Base-by-base conservation (phyloP, 2,113 vertebrate species). In the Hemiscyllium ocellatum region DNA sequence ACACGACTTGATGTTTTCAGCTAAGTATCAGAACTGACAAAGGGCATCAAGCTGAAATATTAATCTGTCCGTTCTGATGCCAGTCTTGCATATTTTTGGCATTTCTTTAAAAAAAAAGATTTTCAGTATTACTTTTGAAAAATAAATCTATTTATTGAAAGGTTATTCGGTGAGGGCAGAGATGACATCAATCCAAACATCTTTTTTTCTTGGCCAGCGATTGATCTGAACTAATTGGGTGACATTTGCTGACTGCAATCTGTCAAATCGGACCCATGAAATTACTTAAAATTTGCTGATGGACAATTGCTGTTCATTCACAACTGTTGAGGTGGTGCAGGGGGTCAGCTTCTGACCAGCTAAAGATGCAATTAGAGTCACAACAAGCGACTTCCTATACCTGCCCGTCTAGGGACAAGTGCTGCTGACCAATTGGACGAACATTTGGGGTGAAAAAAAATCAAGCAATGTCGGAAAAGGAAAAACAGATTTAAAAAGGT, bases 221-320 rank as follows among this genome's bases (percentile, higher is more conserved):
- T 72, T 72, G 68, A 95, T 70, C 69, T 50, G 26, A 70, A 95
- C 68, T 72, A 95, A 95, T 95, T 95, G 94, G 69, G 68, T 95
- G 94, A 72, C 94, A 95, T 95, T 95, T 72, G 94, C 69, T 72
- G 94, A 72, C 47, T 95, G 68, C 68, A 72, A 70, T 68, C 68
- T 72, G 94, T 95, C 94, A 95, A 52, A 95, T 72, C 68, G 29
- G 94, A 95, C 94, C 94, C 68, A 72, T 72, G 94, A 72, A 95
- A 95, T 72, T 72, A 70, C 69, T 95, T 72, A 72, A 72, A 70
- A 95, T 95, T 72, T 72, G 37, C 68, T 95, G 94, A 72, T 52
- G 94, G 72, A 95, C 52, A 72, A 95, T 33, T 76, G 94, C 47
- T 29, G 68, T 47, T 95, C 94, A 95, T 26, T 70, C 94, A 69